Base-by-base conservation (phyloP, 2,797 vertebrate genomes). In the Lateolabrax maculatus region DNA sequence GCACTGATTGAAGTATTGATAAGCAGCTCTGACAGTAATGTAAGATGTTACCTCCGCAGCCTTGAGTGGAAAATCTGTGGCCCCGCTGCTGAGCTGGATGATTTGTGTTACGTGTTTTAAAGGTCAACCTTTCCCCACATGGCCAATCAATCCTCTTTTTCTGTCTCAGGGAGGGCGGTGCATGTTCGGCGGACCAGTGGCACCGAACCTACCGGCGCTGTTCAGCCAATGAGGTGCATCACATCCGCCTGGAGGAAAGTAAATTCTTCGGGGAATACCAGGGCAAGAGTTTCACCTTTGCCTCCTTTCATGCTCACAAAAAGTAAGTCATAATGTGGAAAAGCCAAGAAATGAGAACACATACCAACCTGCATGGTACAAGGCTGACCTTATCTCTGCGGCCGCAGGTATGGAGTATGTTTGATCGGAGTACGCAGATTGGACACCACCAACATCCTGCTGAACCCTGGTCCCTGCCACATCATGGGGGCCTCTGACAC, bases 191-290 rank as follows among this genome's bases (percentile, higher is more conserved):
- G 0, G 96, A 97, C 90, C 96, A 96, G 44, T 97, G 96, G 96
- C 96, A 97, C 84, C 93, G 94, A 63, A 96, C 93, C 41, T 97
- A 97, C 90, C 92, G 96, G 1, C 96, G 96, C 73, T 97, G 96
- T 86, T 96, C 96, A 0, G 96, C 95, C 87, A 97, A 97, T 83
- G 96, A 97, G 87, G 95, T 97, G 72, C 95, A 97, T 84, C 96
- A 97, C 87, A 97, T 97, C 71, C 94, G 95, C 37, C 93, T 97
- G 87, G 96, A 96, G 71, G 96, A 97, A 72, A 97, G 96, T 84
- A 96, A 96, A 92, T 97, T 97, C 90, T 96, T 97, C 18, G 96
- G 96, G 63, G 96, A 97, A 79, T 97, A 96, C 88, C 95, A 96
- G 79, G 96, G 96, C 79, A 97, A 97, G 89, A 97, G 96, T 87